Evolutionary conservation across 2,888 invertebrate species (phyloP).

Genomic region (Pachycephus smyrnensis): DNA sequence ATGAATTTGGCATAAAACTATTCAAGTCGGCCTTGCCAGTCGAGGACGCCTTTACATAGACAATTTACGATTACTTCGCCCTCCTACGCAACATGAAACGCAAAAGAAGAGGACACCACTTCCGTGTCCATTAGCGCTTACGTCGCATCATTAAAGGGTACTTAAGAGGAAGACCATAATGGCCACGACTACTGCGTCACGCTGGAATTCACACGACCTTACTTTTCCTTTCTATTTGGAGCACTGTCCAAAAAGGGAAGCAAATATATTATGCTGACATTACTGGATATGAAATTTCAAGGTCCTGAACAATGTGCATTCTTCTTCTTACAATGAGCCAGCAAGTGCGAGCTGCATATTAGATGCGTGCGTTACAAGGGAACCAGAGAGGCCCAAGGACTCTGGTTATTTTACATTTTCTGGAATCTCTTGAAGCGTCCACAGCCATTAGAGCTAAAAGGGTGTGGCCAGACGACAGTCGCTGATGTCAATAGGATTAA

Average conservation of each 20-base stretch:
- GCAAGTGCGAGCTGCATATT: neutral
- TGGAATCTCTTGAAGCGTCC: neutral
- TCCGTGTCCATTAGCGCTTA: neutral
- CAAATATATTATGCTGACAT: neutral
- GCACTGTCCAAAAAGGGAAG: neutral
- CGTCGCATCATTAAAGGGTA: neutral
- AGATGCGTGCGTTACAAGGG: neutral
- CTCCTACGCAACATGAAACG: neutral
- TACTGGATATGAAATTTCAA: neutral
- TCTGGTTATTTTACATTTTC: neutral
- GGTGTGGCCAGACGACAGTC: neutral
- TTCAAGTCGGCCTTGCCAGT: neutral
- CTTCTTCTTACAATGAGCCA: too few species aligned
- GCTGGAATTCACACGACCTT: neutral
- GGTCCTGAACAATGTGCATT: neutral
- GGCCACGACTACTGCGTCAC: neutral
- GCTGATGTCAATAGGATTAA: neutral
- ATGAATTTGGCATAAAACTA: neutral
- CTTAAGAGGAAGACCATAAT: neutral
- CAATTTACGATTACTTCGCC: neutral
- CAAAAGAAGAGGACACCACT: neutral
- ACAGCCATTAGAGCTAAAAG: neutral
- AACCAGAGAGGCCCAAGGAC: neutral
- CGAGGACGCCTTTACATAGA: neutral
- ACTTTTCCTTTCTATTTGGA: neutral